Conservation (phyloP, 1,140 invertebrate genomes). For the Uloborus diversus region DNA sequence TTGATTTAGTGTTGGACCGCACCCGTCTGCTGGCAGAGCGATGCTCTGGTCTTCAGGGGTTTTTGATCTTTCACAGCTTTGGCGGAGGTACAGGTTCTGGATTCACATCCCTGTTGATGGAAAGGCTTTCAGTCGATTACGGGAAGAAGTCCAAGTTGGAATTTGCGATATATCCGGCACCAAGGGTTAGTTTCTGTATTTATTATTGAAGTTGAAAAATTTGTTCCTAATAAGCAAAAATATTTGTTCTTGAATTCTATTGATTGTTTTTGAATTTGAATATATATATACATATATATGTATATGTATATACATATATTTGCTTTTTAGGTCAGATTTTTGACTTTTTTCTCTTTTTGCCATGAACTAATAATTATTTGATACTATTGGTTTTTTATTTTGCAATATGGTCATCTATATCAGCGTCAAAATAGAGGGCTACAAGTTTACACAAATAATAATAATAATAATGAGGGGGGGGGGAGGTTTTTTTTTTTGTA, state of each 20-base stretch:
- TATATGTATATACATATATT: neutral
- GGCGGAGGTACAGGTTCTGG: slow-evolving; percentile 75
- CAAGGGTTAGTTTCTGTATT: slow-evolving; percentile 63
- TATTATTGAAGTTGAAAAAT: neutral
- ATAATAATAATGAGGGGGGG: too few relatives aligned
- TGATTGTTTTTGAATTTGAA: neutral
- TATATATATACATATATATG: neutral
- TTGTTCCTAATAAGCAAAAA: neutral
- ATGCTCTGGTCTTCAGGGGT: slow-evolving; percentile 64
- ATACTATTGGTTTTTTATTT: too few relatives aligned
- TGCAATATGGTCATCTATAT: too few relatives aligned
- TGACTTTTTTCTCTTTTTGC: too few relatives aligned
- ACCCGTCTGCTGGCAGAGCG: slow-evolving; percentile 61
- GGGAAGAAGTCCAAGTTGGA: slow-evolving; percentile 73
- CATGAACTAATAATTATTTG: too few relatives aligned
- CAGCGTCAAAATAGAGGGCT: too few relatives aligned
- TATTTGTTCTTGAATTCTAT: neutral
- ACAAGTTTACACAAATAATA: too few relatives aligned
- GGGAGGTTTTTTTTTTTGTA: too few relatives aligned
- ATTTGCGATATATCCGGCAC: slow-evolving; percentile 70
- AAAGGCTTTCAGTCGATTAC: slow-evolving; percentile 76
- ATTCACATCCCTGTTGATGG: slow-evolving; percentile 69
- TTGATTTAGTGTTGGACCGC: slow-evolving; percentile 80
- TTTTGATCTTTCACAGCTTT: slow-evolving; percentile 67
- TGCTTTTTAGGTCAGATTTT: too few relatives aligned